Evolutionary conservation across 2,113 vertebrate species (phyloP).

Genomic region (Diadophis punctatus): DNA sequence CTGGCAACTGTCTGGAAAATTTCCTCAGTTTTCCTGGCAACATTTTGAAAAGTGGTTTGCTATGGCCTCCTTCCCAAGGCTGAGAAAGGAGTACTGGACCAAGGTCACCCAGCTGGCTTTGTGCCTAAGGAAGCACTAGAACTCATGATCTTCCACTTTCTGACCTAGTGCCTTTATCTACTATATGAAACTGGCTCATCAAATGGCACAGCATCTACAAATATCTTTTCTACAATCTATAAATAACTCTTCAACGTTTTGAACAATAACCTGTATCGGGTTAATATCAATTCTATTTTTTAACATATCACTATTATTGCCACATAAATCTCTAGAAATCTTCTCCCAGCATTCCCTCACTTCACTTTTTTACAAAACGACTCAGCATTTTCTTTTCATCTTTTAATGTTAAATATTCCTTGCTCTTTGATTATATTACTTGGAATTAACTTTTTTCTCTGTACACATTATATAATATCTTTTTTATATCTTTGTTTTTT

Average conservation of each 20-base stretch:
- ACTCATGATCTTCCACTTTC: background rate
- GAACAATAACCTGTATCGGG: background rate
- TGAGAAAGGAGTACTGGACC: background rate
- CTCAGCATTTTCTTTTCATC: background rate
- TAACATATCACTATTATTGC: background rate
- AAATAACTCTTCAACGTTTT: background rate
- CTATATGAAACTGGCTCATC: background rate
- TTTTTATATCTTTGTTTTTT: background rate
- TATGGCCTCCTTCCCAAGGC: background rate
- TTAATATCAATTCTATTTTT: background rate
- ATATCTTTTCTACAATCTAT: no score
- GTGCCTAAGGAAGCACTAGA: background rate
- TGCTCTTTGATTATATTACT: background rate
- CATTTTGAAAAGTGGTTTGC: background rate
- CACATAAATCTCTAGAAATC: background rate
- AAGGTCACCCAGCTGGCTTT: background rate
- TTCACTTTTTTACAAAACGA: background rate
- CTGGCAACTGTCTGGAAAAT: background rate
- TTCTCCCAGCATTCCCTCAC: background rate
- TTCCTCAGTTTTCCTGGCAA: background rate
- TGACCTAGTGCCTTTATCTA: background rate
- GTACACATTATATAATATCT: background rate
- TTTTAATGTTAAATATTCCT: background rate
- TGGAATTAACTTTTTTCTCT: background rate
- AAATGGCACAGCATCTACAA: background rate